Conservation (phyloP, 2,113 vertebrate genomes). For the Nycticebus coucang region DNA sequence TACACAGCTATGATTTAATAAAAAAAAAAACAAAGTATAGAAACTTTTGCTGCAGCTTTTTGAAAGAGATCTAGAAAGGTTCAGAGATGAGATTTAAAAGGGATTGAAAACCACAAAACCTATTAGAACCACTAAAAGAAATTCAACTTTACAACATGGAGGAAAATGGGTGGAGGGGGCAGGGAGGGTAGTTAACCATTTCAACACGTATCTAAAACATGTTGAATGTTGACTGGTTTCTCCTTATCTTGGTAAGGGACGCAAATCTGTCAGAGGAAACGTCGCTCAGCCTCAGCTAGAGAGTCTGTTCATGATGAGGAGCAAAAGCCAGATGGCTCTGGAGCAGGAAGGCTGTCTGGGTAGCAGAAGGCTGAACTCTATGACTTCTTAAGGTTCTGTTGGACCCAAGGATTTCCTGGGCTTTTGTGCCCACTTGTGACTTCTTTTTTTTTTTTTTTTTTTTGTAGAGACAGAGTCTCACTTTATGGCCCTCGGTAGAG, state of each 20-base stretch:
- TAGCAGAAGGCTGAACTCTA: neutral
- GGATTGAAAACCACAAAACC: neutral
- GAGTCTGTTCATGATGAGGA: neutral
- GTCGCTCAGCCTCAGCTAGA: neutral
- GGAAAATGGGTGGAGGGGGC: neutral
- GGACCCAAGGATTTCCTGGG: neutral
- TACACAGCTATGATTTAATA: too few relatives aligned
- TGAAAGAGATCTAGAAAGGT: neutral
- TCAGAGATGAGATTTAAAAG: neutral
- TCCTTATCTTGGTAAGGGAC: neutral
- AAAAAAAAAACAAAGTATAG: too few relatives aligned
- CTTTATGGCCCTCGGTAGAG: too few relatives aligned
- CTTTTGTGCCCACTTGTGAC: neutral
- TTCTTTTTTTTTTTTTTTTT: too few relatives aligned
- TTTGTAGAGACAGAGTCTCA: too few relatives aligned
- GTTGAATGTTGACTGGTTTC: neutral
- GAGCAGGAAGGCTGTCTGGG: neutral
- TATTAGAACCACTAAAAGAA: neutral
- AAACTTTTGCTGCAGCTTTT: neutral
- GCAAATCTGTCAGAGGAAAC: neutral
- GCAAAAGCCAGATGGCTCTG: neutral
- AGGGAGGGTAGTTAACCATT: neutral
- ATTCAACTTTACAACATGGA: neutral
- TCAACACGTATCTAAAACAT: neutral
- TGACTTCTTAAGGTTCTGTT: neutral